A percentile compares a stretch with the other conserved stretches of the same genome.
These are phyloP conservation scores for Kradibia gibbosae DNA, from an alignment of 1,140 invertebrate genomes.

Conservation along the genomic window DNA sequence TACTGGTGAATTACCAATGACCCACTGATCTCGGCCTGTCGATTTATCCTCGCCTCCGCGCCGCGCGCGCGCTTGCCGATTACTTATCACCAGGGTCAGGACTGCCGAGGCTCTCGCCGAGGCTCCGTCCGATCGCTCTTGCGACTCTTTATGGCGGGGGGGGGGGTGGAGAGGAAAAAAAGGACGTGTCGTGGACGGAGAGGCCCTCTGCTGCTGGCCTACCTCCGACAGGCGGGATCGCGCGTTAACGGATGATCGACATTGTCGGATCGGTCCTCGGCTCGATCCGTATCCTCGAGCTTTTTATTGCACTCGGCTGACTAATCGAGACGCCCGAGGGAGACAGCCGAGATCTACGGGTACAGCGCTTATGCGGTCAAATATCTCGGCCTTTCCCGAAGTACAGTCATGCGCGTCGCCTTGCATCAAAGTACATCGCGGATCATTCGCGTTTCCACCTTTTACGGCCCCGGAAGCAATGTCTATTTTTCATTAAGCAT, in stretches of 20 bases:
- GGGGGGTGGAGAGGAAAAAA: no score
- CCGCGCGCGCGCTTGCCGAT: no score
- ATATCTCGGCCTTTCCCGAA: neutral
- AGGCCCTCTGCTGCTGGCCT: neutral
- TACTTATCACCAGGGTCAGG: no score
- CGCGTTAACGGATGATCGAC: slow-evolving; percentile 10
- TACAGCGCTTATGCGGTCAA: neutral
- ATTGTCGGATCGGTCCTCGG: neutral
- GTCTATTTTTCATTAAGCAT: no score
- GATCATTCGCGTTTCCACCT: neutral
- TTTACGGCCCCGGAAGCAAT: neutral
- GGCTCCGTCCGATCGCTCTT: no score
- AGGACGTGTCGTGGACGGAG: neutral
- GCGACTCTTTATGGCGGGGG: no score
- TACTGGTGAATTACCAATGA: slow-evolving; percentile 7
- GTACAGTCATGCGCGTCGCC: neutral
- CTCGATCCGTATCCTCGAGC: neutral
- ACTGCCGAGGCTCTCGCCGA: no score
- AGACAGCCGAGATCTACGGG: neutral
- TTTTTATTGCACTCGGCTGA: neutral
- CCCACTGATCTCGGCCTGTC: slow-evolving; percentile 3
- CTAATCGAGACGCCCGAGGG: neutral
- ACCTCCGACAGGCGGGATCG: neutral
- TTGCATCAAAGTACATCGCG: neutral
- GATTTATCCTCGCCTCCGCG: no score